Base-by-base conservation (phyloP, 2,888 invertebrate genomes). In the Leistus spinibarbis region DNA sequence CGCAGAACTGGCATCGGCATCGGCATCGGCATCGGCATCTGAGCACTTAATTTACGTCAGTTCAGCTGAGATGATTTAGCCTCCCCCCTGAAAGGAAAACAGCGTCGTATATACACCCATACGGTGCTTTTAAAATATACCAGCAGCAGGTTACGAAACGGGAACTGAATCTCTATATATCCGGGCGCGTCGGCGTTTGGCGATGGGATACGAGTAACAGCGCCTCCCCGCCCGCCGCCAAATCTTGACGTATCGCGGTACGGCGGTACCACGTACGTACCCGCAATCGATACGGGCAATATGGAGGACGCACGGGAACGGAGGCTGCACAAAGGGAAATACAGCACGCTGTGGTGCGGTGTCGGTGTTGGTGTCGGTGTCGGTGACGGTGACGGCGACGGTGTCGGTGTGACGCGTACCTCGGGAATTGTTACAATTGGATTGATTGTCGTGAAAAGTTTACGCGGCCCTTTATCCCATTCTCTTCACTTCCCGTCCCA, bases 381-480 rank as follows among this genome's bases (percentile, higher is more conserved):
- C n/a, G n/a, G n/a, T n/a, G n/a, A n/a, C n/a, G n/a, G n/a, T n/a
- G n/a, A n/a, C 20, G 20, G 20, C 60, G 19, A 10, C 62, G 20
- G 20, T 20, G 62, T 20, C 17, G n/a, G 62, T 64, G 64, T 64
- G 64, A 64, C 64, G 64, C 23, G 64, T 23, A 66, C 66, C 66
- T 19, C 66, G 66, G 66, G 66, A 53, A 66, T 66, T 54, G 60
- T 40, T 73, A 73, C 73, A 67, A 73, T 67, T 73, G 73, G 73
- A 73, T 73, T 73, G 73, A 73, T 73, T 67, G 73, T 67, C 62
- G 54, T 73, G 73, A 67, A 73, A 73, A 73, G 67, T 73, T 73
- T 73, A 40, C 40, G 62, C 67, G 66, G 53, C 60, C 60, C 60
- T 17, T 22, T 60, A 19, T 60, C 60, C 22, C 60, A 10, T 60